Base-by-base conservation (phyloP, 2,797 vertebrate species). In the Yasuhikotakia modesta region DNA sequence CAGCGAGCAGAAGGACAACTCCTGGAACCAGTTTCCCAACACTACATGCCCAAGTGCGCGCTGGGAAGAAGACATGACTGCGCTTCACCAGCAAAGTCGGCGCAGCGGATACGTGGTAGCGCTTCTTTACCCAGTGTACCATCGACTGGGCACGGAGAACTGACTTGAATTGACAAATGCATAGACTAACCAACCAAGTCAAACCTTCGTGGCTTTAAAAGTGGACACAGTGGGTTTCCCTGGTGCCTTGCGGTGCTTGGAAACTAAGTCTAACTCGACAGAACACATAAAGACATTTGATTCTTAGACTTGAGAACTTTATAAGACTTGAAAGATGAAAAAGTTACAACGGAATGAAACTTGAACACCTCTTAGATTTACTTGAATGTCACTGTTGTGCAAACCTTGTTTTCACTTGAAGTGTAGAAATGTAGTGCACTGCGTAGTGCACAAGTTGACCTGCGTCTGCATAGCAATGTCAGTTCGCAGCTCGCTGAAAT, bases 51-150 rank as follows among this genome's bases (percentile, higher is more conserved):
- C 85, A 4, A 8, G 27, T 66, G 21, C 83, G 55, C 55, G 14
- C 2, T 67, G 79, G 77, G 58, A 1, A 86, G 30, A 80, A 17
- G 64, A 32, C 70, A 65, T 70, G 78, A 61, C 63, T 1, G 8
- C 71, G 2, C 84, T 50, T 14, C 53, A 87, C 67, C 77, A 90
- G 87, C 89, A 89, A 76, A 88, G 87, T 85, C 85, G 89, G 3
- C 79, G 89, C 39, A 90, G 92, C 22, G 84, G 91, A 83, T 93
- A 91, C 83, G 81, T 92, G 80, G 90, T 93, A 85, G 92, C 91
- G 1, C 89, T 94, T 80, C 89, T 94, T 60, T 88, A 87, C 35
- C 86, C 87, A 0, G 91, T 93, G 24, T 91, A 92, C 81, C 92
- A 92, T 84, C 82, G 84, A 0, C 87, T 93, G 78, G 91, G 92